Evolutionary conservation across 2,113 vertebrate species (phyloP).

Genomic region (Leptocoma aspasia): DNA sequence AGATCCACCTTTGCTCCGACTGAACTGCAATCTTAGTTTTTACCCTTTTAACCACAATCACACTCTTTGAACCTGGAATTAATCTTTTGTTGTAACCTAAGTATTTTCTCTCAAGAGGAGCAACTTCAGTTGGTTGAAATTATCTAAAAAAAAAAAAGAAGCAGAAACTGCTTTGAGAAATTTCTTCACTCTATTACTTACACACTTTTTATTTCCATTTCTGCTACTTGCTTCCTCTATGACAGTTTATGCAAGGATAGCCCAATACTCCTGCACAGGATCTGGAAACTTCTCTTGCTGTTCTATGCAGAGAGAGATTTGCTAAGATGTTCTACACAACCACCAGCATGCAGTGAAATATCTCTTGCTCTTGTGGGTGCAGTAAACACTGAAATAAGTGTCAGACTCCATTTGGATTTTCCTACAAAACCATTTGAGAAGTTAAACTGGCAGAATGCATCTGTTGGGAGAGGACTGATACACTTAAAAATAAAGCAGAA

Average conservation of each 20-base stretch:
- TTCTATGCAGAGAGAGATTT: background rate
- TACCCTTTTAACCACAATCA: background rate
- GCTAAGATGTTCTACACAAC: too few species aligned
- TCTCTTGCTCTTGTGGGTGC: background rate
- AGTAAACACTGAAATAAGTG: background rate
- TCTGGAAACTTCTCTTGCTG: background rate
- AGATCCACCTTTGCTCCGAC: background rate
- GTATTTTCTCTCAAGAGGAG: background rate
- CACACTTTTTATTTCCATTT: background rate
- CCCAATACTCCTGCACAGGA: background rate
- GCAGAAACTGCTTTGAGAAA: background rate
- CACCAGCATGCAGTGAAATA: too few species aligned
- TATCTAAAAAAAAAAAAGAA: background rate
- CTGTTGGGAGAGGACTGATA: background rate
- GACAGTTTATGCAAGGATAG: fast-evolving
- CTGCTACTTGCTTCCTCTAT: background rate
- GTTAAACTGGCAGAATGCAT: background rate
- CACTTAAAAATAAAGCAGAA: background rate
- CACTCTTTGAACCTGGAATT: background rate
- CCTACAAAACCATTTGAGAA: background rate
- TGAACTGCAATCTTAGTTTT: background rate
- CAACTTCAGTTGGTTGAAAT: background rate
- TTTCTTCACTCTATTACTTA: background rate
- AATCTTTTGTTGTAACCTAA: background rate
- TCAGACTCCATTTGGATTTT: background rate